These are phyloP conservation scores for Pogonophryne albipinna DNA, from an alignment of 2,797 vertebrate genomes.

Conservation along the genomic window DNA sequence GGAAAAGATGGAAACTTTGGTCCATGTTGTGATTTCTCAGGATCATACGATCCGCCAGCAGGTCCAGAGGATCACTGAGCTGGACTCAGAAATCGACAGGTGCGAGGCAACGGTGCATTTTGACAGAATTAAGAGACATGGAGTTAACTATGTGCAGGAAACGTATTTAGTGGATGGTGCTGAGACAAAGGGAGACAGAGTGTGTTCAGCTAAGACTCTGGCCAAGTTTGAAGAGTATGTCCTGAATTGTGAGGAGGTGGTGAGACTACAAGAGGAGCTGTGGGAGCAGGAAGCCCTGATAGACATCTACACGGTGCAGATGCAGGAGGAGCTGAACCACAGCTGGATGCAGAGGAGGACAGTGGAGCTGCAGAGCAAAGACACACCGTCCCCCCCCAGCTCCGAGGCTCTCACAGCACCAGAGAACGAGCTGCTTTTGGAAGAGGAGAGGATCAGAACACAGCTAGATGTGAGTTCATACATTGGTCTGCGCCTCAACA, in stretches of 20 bases:
- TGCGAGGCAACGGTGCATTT: slow-evolving; percentile 91
- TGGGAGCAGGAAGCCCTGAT: slow-evolving; percentile 87
- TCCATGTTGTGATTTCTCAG: slow-evolving; percentile 94
- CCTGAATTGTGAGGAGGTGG: slow-evolving; percentile 86
- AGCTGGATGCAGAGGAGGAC: slow-evolving; percentile 92
- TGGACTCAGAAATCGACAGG: slow-evolving; percentile 93
- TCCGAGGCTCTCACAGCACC: slow-evolving; percentile 51
- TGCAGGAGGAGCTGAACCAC: slow-evolving; percentile 93
- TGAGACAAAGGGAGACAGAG: slow-evolving; percentile 16
- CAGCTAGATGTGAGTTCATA: slow-evolving; percentile 94
- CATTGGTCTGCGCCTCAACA: slow-evolving; percentile 92
- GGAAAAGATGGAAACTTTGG: slow-evolving; percentile 93
- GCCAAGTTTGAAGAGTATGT: slow-evolving; percentile 86
- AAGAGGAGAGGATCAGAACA: slow-evolving; percentile 90
- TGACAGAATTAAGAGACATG: slow-evolving; percentile 91
- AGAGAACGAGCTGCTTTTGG: slow-evolving; percentile 80
- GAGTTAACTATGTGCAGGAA: slow-evolving; percentile 96
- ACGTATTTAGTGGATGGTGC: slow-evolving; percentile 88
- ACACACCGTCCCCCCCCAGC: slow-evolving; percentile 29
- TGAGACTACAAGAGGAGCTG: slow-evolving; percentile 88
- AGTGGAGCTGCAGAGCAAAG: slow-evolving; percentile 81
- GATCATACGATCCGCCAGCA: slow-evolving; percentile 97
- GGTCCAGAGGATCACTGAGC: slow-evolving; percentile 90
- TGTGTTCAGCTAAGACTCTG: slow-evolving; percentile 47
- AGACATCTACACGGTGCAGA: slow-evolving; percentile 87